phyloP scores from a whole-genome alignment of 2,113 vertebrate species.

The Xerus inauris region DNA sequence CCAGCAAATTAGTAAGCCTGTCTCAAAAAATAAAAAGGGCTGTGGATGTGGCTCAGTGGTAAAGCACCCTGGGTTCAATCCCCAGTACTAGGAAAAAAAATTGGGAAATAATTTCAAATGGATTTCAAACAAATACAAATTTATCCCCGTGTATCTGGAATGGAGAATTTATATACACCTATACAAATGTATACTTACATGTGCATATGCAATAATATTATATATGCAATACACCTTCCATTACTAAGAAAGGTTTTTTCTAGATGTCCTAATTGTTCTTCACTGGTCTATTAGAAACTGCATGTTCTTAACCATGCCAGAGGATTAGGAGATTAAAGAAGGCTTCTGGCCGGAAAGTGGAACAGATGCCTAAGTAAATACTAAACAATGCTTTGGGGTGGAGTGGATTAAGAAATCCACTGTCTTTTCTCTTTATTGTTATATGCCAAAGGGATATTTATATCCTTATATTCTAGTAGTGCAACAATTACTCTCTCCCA shows the following conservation, averaged over 20 bases:
- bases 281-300: background rate
- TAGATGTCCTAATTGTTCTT: background rate
- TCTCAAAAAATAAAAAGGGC: no score
- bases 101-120: background rate
- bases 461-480: background rate
- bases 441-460: background rate
- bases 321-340: background rate
- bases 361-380: background rate
- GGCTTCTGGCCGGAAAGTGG: background rate
- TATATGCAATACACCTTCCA: background rate
- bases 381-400: background rate
- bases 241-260: background rate
- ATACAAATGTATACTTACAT: background rate
- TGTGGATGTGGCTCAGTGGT: no score
- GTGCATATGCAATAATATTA: background rate
- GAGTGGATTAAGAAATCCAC: background rate
- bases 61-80: no score
- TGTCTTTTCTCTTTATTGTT: background rate
- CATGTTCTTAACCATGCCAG: background rate
- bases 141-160: background rate
- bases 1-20: no score
- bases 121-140: background rate
- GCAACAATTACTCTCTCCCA: background rate
- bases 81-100: no score
- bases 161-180: background rate